A percentile compares a stretch with the other conserved stretches of the same genome.
These are phyloP conservation scores for Battus philenor DNA, from an alignment of 1,140 invertebrate genomes.

Conservation along the genomic window DNA sequence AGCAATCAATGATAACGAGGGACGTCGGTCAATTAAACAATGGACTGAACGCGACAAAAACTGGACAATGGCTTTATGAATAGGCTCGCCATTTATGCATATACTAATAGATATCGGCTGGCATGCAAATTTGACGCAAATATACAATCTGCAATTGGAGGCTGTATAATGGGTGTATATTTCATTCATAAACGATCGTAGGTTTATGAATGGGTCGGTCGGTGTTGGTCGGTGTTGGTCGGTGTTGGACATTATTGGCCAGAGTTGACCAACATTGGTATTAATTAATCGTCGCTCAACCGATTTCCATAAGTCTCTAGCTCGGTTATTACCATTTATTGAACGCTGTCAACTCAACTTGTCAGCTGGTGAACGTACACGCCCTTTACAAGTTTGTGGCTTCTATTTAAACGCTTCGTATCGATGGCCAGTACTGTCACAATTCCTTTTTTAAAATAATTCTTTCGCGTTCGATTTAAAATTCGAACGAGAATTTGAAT, in stretches of 20 bases:
- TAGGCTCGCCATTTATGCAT: slow-evolving; percentile 7
- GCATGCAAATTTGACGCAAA: slow-evolving; percentile 58
- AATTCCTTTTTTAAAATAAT: no score
- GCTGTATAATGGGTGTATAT: slow-evolving; percentile 45
- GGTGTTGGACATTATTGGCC: no score
- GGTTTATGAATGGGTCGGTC: slow-evolving; percentile 61
- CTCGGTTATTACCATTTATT: slow-evolving; percentile 61
- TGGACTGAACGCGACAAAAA: slow-evolving; percentile 8
- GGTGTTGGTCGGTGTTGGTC: no score
- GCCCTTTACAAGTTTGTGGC: slow-evolving; percentile 54
- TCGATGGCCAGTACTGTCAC: no score
- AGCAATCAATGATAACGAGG: slow-evolving; percentile 4
- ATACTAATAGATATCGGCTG: slow-evolving; percentile 1
- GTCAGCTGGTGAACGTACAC: slow-evolving; percentile 52
- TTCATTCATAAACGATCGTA: slow-evolving; percentile 70
- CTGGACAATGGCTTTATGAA: slow-evolving; percentile 7
- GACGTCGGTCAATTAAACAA: slow-evolving; percentile 10
- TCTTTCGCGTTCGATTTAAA: background rate
- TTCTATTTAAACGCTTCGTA: no score
- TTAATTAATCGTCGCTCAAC: slow-evolving; percentile 59
- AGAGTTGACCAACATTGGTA: slow-evolving; percentile 39
- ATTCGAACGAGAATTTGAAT: background rate
- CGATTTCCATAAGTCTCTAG: slow-evolving; percentile 60
- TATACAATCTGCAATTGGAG: slow-evolving; percentile 45
- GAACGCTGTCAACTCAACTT: slow-evolving; percentile 45